Percentiles rank a stretch among this genome's conserved stretches.
phyloP scores from a whole-genome alignment of 2,888 invertebrate genomes.

The Spatulosminthurus flaviceps region DNA sequence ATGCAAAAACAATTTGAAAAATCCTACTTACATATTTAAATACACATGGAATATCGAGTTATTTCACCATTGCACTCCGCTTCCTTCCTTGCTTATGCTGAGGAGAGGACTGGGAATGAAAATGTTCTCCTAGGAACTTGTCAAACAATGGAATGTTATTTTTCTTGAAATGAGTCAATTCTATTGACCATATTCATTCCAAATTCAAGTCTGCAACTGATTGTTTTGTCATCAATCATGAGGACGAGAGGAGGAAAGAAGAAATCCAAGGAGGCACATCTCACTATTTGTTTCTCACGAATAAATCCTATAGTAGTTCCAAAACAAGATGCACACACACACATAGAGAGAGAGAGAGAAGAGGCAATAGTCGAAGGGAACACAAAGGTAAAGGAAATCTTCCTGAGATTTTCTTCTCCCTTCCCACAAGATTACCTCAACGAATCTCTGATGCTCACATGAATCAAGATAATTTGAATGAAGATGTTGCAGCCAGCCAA shows the following conservation, averaged over 20 bases:
- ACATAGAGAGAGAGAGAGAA: too few relatives aligned
- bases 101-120: background rate
- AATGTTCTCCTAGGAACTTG: background rate
- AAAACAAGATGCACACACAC: too few relatives aligned
- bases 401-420: background rate
- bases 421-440: background rate
- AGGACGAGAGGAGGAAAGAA: background rate
- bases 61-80: too few relatives aligned
- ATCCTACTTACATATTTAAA: too few relatives aligned
- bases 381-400: background rate
- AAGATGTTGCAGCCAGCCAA: conserved; percentile 1
- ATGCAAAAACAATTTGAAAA: too few relatives aligned
- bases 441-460: background rate
- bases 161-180: conserved; percentile 18
- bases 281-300: background rate
- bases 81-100: background rate
- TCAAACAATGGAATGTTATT: conserved; percentile 1
- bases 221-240: conserved; percentile 14
- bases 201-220: conserved; percentile 18
- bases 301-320: conserved; percentile 4
- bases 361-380: too few relatives aligned
- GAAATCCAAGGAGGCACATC: background rate
- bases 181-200: background rate
- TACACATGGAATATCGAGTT: too few relatives aligned
- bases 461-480: conserved; percentile 18